A percentile compares a stretch with the other conserved stretches of the same genome.
Evolutionary conservation across 2,113 vertebrate species (phyloP).

Genomic region (Antechinus stuartii): DNA sequence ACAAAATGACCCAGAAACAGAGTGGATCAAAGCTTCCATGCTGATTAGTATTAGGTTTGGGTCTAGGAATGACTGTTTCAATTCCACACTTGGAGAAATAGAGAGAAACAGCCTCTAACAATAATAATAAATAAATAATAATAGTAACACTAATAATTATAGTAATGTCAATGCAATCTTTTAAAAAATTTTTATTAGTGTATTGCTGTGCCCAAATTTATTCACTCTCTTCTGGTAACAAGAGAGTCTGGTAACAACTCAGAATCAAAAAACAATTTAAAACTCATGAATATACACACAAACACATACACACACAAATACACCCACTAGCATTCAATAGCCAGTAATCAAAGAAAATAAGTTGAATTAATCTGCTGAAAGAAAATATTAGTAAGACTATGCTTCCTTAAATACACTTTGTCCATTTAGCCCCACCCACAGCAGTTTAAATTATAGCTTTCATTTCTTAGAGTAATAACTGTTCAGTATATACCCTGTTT

Average conservation of each 20-base stretch:
- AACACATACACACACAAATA: not conserved
- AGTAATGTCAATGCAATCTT: not conserved
- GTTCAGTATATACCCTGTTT: conserved; percentile 56
- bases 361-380: conserved; percentile 57
- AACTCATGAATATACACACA: not conserved
- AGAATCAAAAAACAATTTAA: conserved; percentile 38
- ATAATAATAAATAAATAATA: not conserved
- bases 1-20: not conserved
- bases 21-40: not conserved
- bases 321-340: not conserved
- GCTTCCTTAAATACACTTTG: conserved; percentile 48
- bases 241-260: not conserved
- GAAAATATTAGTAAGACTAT: conserved; percentile 34
- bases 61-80: not conserved
- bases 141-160: not conserved
- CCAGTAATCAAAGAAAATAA: conserved; percentile 46
- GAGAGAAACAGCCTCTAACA: not conserved
- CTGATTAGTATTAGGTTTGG: not conserved
- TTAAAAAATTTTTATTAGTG: not conserved
- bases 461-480: conserved; percentile 35
- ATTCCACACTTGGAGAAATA: not conserved
- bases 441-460: conserved; percentile 48
- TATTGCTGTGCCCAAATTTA: conserved; percentile 1
- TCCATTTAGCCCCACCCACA: conserved; percentile 6
- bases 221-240: not conserved